Evolutionary conservation across 2,797 vertebrate genomes (phyloP).

Genomic region (Microchirus variegatus): DNA sequence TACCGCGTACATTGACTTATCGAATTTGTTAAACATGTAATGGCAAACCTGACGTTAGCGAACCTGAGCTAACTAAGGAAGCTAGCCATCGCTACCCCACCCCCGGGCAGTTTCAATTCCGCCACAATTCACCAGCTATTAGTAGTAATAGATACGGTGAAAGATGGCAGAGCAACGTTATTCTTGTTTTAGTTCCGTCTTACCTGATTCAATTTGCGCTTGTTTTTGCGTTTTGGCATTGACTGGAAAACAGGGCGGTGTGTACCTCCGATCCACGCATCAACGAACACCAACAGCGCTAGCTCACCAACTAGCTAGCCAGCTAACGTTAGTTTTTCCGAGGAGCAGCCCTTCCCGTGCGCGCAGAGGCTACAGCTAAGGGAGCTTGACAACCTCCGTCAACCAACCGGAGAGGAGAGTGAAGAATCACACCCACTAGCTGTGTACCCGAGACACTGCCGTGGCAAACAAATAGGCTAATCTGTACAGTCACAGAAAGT

Average conservation of each 20-base stretch:
- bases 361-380: slow-evolving; percentile 73
- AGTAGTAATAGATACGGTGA: not conserved
- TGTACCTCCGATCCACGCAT: slow-evolving; percentile 81
- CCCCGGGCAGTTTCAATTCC: slow-evolving; percentile 65
- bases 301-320: slow-evolving; percentile 78
- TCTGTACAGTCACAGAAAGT: slow-evolving; percentile 43
- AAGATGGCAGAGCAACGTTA: not conserved
- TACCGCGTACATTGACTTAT: not conserved
- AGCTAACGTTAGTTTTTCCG: slow-evolving; percentile 77
- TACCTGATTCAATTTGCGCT: slow-evolving; percentile 79
- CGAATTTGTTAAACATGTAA: slow-evolving; percentile 36
- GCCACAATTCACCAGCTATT: slow-evolving; percentile 48
- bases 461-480: slow-evolving; percentile 34
- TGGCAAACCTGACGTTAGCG: slow-evolving; percentile 49
- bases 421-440: slow-evolving; percentile 73
- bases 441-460: slow-evolving; percentile 44
- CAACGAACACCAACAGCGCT: slow-evolving; percentile 80
- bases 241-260: slow-evolving; percentile 78
- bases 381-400: slow-evolving; percentile 72
- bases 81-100: slow-evolving; percentile 73
- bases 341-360: slow-evolving; percentile 80
- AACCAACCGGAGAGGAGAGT: slow-evolving; percentile 67
- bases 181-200: slow-evolving; percentile 21
- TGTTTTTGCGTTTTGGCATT: slow-evolving; percentile 82
- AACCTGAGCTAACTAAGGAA: slow-evolving; percentile 44